Base-by-base conservation (phyloP, 2,888 invertebrate species). In the Gandaritis pyraliata region DNA sequence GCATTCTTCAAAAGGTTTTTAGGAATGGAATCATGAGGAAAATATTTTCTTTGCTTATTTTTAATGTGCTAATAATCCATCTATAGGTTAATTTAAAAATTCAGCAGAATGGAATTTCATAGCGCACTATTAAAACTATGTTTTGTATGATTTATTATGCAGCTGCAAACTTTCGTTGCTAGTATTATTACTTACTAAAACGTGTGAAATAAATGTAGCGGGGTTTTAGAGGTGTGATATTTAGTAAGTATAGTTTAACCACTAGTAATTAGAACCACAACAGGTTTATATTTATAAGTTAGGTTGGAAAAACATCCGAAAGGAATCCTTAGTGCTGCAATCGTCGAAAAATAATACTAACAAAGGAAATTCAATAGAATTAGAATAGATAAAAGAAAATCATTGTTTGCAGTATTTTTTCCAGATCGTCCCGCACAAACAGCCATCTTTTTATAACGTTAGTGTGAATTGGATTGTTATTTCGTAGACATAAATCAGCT, bases 401-500 rank as follows among this genome's bases (percentile, higher is more conserved):
- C 43, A 47, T 52, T 61, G 38, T 50, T 61, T 59, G 50, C 52
- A 61, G 61, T 41, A 51, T 64, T 62, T 60, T 54, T 13, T 57
- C 64, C 46, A 54, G 50, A 58, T 53, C 56, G 64, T 62, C 57
- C 38, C 61, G 7, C 59, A 43, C 57, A 66, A 64, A 64, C 55
- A 64, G 58, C 58, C 68, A 66, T 69, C 61, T 64, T 64, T 65
- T 61, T 56, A 63, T 69, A 71, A 69, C 69, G 71, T 72, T 66
- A 68, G 64, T 71, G 69, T 74, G 77, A 75, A 82, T 84, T 81
- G 80, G 83, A 83, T 81, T 84, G 79, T 80, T 84, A 81, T 81
- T 83, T 81, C 77, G 72, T 70, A 74, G 72, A 73, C 70, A 81
- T 86, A 86, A 85, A 86, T 86, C 85, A 85, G 76, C 78, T 75